Base-by-base conservation (phyloP, 1,140 invertebrate genomes). In the Ylistrum balloti region DNA sequence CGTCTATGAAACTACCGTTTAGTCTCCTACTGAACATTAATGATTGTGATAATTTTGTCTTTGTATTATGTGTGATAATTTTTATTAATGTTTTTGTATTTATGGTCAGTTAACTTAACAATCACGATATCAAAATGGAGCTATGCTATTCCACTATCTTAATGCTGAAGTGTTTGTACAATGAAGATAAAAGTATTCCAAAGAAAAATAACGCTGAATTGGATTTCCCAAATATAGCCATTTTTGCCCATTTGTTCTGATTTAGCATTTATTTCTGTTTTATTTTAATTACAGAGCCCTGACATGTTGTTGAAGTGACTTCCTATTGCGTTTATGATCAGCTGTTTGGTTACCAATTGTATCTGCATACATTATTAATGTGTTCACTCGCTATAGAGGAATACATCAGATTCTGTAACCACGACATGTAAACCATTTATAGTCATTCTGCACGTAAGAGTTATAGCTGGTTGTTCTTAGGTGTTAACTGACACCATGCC, bases 401-500 rank as follows among this genome's bases (percentile, higher is more conserved):
- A 74, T 74, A 28, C 56, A 74, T 74, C 22, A 74, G 56, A 74
- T 28, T 74, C 56, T 74, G 56, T 28, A n/a, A 74, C n/a, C 28
- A 74, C 22, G 28, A 11, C 56, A 74, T 74, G 56, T n/a, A 74
- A 74, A 74, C 9, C 9, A 28, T 74, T 74, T n/a, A 74, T 74
- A 74, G 56, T n/a, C 22, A 17, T 74, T 74, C 56, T 28, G n/a
- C 56, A 74, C n/a, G 56, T 74, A 17, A 86, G 86, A 86, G 11
- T 20, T 86, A 86, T 38, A 86, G 33, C 9, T 74, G 56, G 56
- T 74, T 74, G 56, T 74, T n/a, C 56, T 74, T 74, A 86, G 17
- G 35, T 28, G n/a, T 90, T 87, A 87, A 87, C 32, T 20, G n/a
- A 88, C 90, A 94, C 92, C 35, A 96, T 96, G 95, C 95, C 95